These are phyloP conservation scores for Sceliomorpha sp. DNA, from an alignment of 2,888 invertebrate genomes.

Conservation along the genomic window DNA sequence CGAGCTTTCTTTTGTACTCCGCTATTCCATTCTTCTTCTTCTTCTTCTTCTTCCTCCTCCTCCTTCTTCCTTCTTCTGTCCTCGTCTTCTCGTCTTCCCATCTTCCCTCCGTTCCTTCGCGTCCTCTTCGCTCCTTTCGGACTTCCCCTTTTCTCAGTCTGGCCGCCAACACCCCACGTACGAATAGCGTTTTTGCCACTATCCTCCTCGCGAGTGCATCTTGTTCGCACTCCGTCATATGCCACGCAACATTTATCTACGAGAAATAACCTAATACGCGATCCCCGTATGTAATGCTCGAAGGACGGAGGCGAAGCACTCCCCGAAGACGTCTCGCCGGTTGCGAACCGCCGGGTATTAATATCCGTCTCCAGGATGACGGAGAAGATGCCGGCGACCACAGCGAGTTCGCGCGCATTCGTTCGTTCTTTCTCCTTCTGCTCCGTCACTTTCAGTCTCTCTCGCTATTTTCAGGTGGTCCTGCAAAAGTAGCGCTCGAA, in stretches of 20 bases:
- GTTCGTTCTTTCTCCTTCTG: conserved; percentile 2
- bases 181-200: conserved; percentile 22
- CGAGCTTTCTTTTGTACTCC: not conserved
- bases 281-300: conserved; percentile 18
- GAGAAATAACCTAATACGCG: conserved; percentile 37
- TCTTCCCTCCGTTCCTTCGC: too few species aligned
- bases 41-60: conserved; percentile 11
- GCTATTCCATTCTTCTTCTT: conserved; percentile 9
- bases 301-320: conserved; percentile 29
- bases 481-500: conserved; percentile 40
- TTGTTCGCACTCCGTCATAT: conserved; percentile 40
- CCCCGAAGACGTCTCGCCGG: conserved; percentile 30
- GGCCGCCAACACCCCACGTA: too few species aligned
- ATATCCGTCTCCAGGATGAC: conserved; percentile 30
- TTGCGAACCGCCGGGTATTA: conserved; percentile 27
- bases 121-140: too few species aligned
- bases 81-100: too few species aligned
- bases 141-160: too few species aligned
- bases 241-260: conserved; percentile 29
- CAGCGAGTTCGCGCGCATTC: conserved; percentile 19
- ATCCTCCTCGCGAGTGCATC: conserved; percentile 23
- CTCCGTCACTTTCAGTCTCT: conserved; percentile 15
- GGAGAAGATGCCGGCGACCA: conserved; percentile 29
- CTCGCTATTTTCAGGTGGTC: too few species aligned
- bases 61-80: too few species aligned